Evolutionary conservation across 1,140 invertebrate species (phyloP).

Genomic region (Apis cerana): DNA sequence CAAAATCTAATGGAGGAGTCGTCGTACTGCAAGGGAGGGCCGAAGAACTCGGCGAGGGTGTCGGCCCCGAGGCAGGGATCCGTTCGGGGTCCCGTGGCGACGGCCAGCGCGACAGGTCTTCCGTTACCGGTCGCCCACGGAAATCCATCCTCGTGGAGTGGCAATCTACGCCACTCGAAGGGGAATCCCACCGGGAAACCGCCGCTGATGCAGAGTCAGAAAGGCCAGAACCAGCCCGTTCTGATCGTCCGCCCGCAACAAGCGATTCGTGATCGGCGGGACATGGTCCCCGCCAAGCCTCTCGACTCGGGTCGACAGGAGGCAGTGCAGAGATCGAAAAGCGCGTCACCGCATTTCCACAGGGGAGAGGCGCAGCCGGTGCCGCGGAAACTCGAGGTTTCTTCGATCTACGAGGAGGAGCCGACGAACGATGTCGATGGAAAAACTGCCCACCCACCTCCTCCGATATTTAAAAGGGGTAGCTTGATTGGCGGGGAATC

Average conservation of each 20-base stretch:
- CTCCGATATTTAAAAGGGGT: conserved; percentile 82
- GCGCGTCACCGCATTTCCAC: conserved; percentile 67
- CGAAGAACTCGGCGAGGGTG: neutral
- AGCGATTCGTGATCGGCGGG: conserved; percentile 63
- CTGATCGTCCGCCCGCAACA: conserved; percentile 75
- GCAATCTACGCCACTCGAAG: conserved; percentile 48
- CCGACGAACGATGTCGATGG: conserved; percentile 37
- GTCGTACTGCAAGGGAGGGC: neutral
- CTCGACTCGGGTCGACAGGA: conserved; percentile 19
- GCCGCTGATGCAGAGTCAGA: conserved; percentile 70
- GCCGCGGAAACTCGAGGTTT: conserved; percentile 35
- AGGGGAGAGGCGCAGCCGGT: conserved; percentile 1
- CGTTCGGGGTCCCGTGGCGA: neutral
- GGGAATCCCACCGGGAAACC: conserved; percentile 66
- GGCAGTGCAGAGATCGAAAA: conserved; percentile 60
- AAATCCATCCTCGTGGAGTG: conserved; percentile 51
- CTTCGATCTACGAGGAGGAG: conserved; percentile 63
- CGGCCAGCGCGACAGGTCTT: too few species aligned
- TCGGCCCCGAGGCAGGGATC: neutral
- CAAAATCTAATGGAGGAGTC: conserved; percentile 64
- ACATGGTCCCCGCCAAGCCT: conserved; percentile 33
- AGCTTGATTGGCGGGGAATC: conserved; percentile 77
- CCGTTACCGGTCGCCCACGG: neutral
- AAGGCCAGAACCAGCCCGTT: conserved; percentile 75
- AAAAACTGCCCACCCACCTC: conserved; percentile 51